Evolutionary conservation across 2,113 vertebrate genomes (phyloP), one percentile per base, ranked within the genome.

Genomic region (Synodontis membranacea): DNA sequence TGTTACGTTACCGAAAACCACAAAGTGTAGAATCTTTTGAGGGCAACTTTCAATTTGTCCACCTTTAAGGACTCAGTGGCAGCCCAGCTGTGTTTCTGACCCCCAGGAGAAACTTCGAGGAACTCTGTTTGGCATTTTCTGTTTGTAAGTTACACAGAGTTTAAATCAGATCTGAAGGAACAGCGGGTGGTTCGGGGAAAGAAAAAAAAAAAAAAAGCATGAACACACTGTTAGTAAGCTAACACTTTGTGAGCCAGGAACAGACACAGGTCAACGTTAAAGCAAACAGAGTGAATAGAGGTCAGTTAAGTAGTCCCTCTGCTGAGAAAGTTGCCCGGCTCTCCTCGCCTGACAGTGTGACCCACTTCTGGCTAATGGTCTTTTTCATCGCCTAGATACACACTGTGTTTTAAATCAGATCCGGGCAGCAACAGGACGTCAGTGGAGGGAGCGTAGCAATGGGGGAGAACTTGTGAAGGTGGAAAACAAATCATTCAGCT

Each of bases 331-430:
- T 66, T 66, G 75, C 89, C 88, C 80, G 89, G 80, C 86, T 66
- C 84, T 87, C 82, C 82, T 80, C 84, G 15, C 83, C 83, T 87
- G 87, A 84, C 83, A 89, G 79, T 64, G 39, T 91, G 93, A 91
- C 93, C 93, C 90, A 94, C 80, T 92, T 93, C 54, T 48, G 83
- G 80, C 87, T 89, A 93, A 93, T 91, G 85, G 89, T 64, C 81
- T 75, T 48, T 34, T 58, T 82, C 84, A 89, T 88, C 82, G 88
- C 88, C 90, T 86, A 80, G 68, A 54, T 39, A 82, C 83, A 50
- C 84, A 83, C 50, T 83, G 82, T n/a, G n/a, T n/a, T n/a, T n/a
- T n/a, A n/a, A n/a, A n/a, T n/a, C n/a, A n/a, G n/a, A n/a, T n/a
- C n/a, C n/a, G n/a, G n/a, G n/a, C n/a, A n/a, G n/a, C n/a, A n/a